Conservation (phyloP, 2,888 invertebrate species). For the Agrotis clavis region DNA sequence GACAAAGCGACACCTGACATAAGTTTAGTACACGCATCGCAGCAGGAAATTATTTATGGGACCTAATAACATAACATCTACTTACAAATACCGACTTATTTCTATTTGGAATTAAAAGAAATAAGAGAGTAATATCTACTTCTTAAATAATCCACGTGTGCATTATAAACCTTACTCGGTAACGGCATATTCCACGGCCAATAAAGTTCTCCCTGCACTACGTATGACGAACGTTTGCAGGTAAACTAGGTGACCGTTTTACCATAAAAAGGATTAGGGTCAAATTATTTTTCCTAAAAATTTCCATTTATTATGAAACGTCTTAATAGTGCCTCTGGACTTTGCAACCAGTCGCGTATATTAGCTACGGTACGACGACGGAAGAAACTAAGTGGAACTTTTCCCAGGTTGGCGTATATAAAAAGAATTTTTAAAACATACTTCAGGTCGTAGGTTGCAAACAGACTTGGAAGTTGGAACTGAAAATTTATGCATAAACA, state of each 20-base stretch:
- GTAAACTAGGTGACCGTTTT: not conserved
- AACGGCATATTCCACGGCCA: not conserved
- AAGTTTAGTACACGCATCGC: constrained; percentile 44
- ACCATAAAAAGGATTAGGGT: constrained; percentile 26
- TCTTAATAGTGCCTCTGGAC: constrained; percentile 85
- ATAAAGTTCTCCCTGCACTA: not conserved
- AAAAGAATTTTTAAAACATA: constrained; percentile 87
- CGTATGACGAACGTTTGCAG: not conserved
- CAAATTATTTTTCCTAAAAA: constrained; percentile 35
- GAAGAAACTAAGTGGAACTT: constrained; percentile 88
- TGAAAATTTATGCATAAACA: constrained; percentile 53
- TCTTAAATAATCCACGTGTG: not conserved
- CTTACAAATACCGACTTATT: no score
- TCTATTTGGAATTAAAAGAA: not conserved
- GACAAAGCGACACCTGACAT: constrained; percentile 70
- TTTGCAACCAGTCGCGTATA: constrained; percentile 84
- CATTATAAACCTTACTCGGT: not conserved
- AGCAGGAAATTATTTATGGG: constrained; percentile 6
- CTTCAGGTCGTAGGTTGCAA: constrained; percentile 77
- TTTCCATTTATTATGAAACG: constrained; percentile 79
- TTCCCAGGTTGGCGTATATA: constrained; percentile 84
- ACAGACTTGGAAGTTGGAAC: constrained; percentile 79
- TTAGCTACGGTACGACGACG: constrained; percentile 82
- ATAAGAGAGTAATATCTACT: not conserved
- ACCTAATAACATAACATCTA: not conserved